Evolutionary conservation across 2,888 invertebrate species (phyloP).

Genomic region (Brachylomia viminalis): DNA sequence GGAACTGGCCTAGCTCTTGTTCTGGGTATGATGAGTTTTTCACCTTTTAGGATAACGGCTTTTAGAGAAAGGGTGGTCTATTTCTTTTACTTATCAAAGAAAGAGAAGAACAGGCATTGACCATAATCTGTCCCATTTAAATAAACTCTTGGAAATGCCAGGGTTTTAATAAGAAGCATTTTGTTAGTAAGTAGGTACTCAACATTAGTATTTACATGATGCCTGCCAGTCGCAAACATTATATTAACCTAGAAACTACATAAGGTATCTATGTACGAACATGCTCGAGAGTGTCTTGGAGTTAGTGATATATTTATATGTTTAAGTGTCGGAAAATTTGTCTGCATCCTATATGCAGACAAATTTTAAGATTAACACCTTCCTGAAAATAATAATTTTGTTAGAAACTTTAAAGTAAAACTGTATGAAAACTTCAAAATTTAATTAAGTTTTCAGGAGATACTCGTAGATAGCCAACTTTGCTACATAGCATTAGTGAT

Average conservation of each 20-base stretch:
- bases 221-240: slow-evolving; percentile 1
- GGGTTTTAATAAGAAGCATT: background rate
- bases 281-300: background rate
- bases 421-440: background rate
- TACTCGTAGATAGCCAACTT: background rate
- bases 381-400: background rate
- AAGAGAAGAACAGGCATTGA: background rate
- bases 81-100: too few relatives aligned
- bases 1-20: too few relatives aligned
- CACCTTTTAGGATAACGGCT: too few relatives aligned
- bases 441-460: background rate
- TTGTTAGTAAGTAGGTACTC: background rate
- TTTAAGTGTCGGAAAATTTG: too few relatives aligned
- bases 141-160: background rate
- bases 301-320: background rate
- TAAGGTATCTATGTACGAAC: background rate
- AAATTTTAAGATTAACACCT: background rate
- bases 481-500: background rate
- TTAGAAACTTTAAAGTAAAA: background rate
- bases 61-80: background rate
- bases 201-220: slow-evolving; percentile 3
- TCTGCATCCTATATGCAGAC: too few relatives aligned
- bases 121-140: background rate
- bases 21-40: background rate
- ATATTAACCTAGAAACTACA: slow-evolving; percentile 24